A percentile compares a stretch with the other conserved stretches of the same genome.
These are phyloP conservation scores for Panzeria rudis DNA, from an alignment of 2,888 invertebrate species.

Conservation along the genomic window DNA sequence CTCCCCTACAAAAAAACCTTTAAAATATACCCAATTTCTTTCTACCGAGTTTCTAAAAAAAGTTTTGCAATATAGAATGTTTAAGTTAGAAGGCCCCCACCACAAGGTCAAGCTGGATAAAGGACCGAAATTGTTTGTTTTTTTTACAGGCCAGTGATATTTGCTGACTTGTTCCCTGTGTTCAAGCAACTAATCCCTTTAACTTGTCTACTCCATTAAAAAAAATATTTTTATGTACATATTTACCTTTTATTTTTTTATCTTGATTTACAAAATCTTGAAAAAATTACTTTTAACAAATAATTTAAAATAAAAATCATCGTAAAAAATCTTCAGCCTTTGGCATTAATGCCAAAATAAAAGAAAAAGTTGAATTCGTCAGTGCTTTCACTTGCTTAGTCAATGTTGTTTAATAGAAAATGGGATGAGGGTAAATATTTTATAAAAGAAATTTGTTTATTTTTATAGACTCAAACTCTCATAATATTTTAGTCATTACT, in stretches of 20 bases:
- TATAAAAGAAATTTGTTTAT: background rate
- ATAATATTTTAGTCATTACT: background rate
- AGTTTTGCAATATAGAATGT: too few relatives aligned
- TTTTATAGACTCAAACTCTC: slow-evolving; percentile 12
- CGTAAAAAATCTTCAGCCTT: background rate
- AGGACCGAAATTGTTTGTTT: too few relatives aligned
- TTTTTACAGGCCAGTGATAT: too few relatives aligned
- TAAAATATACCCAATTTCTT: too few relatives aligned
- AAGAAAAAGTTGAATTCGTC: background rate
- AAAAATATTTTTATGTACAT: background rate
- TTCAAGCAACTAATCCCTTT: background rate
- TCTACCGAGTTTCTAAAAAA: too few relatives aligned
- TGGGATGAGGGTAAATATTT: background rate
- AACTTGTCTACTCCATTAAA: background rate
- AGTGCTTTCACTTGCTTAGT: background rate
- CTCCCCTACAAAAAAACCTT: too few relatives aligned
- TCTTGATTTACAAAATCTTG: too few relatives aligned
- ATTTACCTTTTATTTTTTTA: slow-evolving; percentile 3
- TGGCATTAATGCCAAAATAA: background rate
- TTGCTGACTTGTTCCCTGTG: too few relatives aligned
- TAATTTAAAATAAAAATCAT: slow-evolving; percentile 6
- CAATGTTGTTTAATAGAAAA: background rate
- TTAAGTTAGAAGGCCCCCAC: too few relatives aligned
- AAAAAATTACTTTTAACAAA: background rate
- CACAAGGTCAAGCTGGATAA: too few relatives aligned